Base-by-base conservation (phyloP, 2,113 vertebrate genomes). In the Astatoreochromis straeleni region DNA sequence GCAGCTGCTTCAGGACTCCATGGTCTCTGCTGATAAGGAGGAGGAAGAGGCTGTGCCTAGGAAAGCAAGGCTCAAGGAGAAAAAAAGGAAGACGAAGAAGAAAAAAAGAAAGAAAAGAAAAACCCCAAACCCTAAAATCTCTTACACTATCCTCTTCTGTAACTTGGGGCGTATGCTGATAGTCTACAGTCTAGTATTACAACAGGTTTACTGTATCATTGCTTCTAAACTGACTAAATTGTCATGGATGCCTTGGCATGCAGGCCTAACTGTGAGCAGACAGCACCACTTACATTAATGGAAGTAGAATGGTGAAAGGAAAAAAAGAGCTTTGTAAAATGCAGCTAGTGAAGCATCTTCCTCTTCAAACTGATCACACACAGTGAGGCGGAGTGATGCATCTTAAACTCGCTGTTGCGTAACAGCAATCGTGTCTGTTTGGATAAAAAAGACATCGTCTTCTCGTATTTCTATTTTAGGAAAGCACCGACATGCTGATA, bases 401-500 rank as follows among this genome's bases (percentile, higher is more conserved):
- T 87, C 85, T 91, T 87, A 88, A 47, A 84, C 75, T 40, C 51
- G 57, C 55, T 83, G 84, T 94, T 95, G 92, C 47, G 21, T 53
- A 95, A 95, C 85, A 65, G 80, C 78, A 91, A 85, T 86, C 87
- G 33, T 53, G 85, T 88, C 89, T 83, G 92, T 96, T 94, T 93
- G 88, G 89, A 94, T 85, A 73, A 92, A 93, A 65, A 93, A 93
- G 78, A 78, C 6, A 7, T 88, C 16, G 17, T 65, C 89, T 90
- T 94, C 91, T 92, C 16, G 73, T 8, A 53, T n/a, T 82, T 92
- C 92, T 95, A 95, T 95, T 95, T 95, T 93, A 85, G 51, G 93
- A 89, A 58, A 19, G 49, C 78, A 24, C 84, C 26, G 85, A 84
- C 89, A 79, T 26, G 80, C 63, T 75, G 84, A 92, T 86, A 89